These are phyloP conservation scores for Apodemus agrarius DNA, from an alignment of 2,797 vertebrate species.

Conservation along the genomic window DNA sequence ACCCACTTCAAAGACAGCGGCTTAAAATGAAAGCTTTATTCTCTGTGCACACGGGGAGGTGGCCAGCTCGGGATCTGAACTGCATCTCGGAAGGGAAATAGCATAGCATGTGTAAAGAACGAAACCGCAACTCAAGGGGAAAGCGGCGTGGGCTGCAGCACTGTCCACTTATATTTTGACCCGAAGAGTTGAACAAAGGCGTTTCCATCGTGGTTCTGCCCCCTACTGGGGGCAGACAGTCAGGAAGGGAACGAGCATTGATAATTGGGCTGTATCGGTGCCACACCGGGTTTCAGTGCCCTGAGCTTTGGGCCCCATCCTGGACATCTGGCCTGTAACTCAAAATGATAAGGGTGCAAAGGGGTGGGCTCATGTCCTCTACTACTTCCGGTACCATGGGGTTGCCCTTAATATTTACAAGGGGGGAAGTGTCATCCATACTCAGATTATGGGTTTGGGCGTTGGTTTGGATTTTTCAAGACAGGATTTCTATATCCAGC, in stretches of 20 bases:
- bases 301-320: not conserved
- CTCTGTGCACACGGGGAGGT: not conserved
- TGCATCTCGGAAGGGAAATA: not conserved
- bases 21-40: not conserved
- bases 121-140: not conserved
- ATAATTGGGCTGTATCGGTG: too few relatives aligned
- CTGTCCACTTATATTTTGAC: not conserved
- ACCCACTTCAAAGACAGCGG: not conserved
- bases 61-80: not conserved
- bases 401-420: not conserved
- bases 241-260: too few relatives aligned
- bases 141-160: not conserved
- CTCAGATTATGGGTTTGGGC: not conserved
- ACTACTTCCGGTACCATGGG: not conserved
- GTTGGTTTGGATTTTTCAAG: not conserved
- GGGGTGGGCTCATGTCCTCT: not conserved
- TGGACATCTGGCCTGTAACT: not conserved
- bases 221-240: not conserved
- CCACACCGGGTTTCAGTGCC: not conserved
- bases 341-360: not conserved
- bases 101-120: not conserved
- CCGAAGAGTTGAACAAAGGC: not conserved
- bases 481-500: not conserved
- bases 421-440: not conserved
- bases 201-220: not conserved